Base-by-base conservation (phyloP, 1,140 invertebrate species). In the Drosophila sucinea region DNA sequence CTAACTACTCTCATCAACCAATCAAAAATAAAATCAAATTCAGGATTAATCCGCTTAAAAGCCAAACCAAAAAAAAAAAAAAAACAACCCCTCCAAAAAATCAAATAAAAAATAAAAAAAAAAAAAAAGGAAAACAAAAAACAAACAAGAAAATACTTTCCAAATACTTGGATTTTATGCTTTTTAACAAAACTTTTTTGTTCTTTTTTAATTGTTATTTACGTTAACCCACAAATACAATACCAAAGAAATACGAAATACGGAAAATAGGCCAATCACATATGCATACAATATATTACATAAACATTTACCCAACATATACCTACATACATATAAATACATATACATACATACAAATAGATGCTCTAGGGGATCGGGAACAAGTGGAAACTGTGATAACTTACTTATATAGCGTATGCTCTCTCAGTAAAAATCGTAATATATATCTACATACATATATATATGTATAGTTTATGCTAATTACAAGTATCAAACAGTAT, bases 371-470 rank as follows among this genome's bases (percentile, higher is more conserved):
- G 44, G 44, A 27, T 51, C 8, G 44, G 44, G 44, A 51, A 51
- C 23, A 51, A 27, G 8, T 51, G 44, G 40, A 33, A 47, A 7
- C 1, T 3, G 76, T 84, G 44, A 51, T 73, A 84, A 79, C 60
- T 68, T 61, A 61, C 23, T 41, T 61, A 44, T 61, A 30, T 61
- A 61, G 60, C 60, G 38, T 41, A 41, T 41, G 27, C 38, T 27
- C 30, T 57, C 55, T 35, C 30, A 58, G 56, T 58, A 35, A 58
- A 85, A 70, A 70, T 64, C 74, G 63, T 77, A 72, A 41, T 69
- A 35, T 60, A 68, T 33, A 54, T 44, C 33, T 68, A 64, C 44
- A 60, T 38, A 38, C 68, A 73, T n/a, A 56, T 29, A 54, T 57
- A 33, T 33, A 35, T 57, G 55, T 33, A 57, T 58, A 58, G 60